Base-by-base conservation (phyloP, 2,797 vertebrate species). In the Mallotus villosus region DNA sequence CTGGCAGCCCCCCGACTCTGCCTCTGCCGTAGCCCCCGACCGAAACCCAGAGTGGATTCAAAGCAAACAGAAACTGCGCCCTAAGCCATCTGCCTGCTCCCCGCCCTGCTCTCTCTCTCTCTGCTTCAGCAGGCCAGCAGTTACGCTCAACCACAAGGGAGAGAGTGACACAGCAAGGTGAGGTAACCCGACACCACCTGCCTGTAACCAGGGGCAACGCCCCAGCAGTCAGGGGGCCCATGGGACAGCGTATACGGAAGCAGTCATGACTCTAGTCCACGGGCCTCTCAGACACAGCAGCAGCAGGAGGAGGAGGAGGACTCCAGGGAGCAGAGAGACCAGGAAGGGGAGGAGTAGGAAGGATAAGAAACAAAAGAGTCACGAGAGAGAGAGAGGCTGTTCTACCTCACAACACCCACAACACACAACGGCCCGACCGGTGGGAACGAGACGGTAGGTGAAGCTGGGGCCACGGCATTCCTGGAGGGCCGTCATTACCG, bases 171-270 rank as follows among this genome's bases (percentile, higher is more conserved):
- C 75, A 70, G 84, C 84, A 86, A 92, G 85, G 90, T 88, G 84
- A 89, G 82, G 92, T 89, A 93, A 94, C 84, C 76, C 80, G 91
- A 94, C 89, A 93, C 92, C 87, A 74, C 84, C 74, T 75, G 81
- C 77, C 72, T 75, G 90, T 91, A 88, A 89, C 92, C 86, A 88
- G 63, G 78, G 87, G 91, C 84, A 92, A 92, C 88, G 24, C 73
- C 72, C 73, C 51, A 75, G 77, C 78, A 82, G 72, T 76, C 79
- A 75, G 57, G 61, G 75, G 70, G 17, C 51, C 70, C 55, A 67
- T 29, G 79, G 64, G 78, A 79, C 78, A 69, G 78, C 75, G 68
- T 71, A 78, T 34, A 72, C 72, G 75, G 81, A 89, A 90, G 77
- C 78, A 84, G 82, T 77, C 77, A 85, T 74, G 85, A 74, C 80